phyloP scores from a whole-genome alignment of 2,797 vertebrate species.

The Phoebastria nigripes region DNA sequence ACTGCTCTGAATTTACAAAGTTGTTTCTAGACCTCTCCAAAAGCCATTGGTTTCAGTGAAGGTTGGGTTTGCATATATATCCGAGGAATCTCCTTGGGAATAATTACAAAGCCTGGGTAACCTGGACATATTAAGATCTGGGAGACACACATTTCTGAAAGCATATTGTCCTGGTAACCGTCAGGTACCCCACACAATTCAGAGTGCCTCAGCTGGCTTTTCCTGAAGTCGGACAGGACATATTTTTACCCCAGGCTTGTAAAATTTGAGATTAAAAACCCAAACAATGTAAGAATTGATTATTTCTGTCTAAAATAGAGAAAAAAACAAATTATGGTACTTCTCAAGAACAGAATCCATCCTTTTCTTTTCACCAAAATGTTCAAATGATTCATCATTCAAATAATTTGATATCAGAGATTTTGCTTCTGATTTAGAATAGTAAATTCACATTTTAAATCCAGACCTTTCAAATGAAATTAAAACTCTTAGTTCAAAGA shows the following conservation, averaged over 20 bases:
- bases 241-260: background rate
- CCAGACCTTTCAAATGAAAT: background rate
- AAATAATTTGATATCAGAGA: background rate
- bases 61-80: background rate
- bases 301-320: background rate
- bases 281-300: background rate
- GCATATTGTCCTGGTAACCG: background rate
- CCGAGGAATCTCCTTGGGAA: background rate
- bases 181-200: background rate
- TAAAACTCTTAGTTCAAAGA: background rate
- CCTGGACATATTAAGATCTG: background rate
- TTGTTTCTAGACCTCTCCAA: background rate
- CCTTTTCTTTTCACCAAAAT: background rate
- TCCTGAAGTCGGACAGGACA: background rate
- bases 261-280: background rate
- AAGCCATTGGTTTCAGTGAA: background rate
- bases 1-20: rapidly evolving
- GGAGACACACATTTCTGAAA: background rate
- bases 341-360: background rate
- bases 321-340: background rate
- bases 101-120: background rate
- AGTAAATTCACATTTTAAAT: background rate
- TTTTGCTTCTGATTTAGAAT: background rate
- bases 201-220: background rate
- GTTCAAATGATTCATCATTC: background rate